Evolutionary conservation across 30 jellyfish, hydroid and myxozoan species (phyloP).

Genomic region (Cassiopea andromeda): DNA sequence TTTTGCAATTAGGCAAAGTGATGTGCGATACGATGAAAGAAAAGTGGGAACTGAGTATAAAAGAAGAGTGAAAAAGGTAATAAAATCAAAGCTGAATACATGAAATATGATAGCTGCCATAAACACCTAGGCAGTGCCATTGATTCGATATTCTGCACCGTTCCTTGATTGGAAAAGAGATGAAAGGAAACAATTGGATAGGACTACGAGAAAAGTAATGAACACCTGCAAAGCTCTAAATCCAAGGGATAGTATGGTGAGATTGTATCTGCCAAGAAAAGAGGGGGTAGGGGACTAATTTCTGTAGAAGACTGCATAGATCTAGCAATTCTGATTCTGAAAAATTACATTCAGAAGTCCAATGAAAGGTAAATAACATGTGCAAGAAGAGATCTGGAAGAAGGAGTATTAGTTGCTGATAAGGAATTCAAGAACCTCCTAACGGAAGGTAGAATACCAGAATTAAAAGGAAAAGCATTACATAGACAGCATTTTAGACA

Average conservation of each 20-base stretch:
- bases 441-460: not conserved
- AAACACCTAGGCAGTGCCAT: conserved; percentile 7
- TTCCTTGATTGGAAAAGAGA: conserved; percentile 8
- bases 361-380: not conserved
- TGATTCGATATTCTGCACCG: conserved; percentile 7
- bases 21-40: not conserved
- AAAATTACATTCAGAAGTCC: conserved; percentile 1
- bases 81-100: conserved; percentile 17
- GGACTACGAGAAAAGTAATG: not conserved
- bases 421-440: not conserved
- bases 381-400: not conserved
- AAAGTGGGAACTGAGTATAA: not conserved
- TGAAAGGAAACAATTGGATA: not conserved
- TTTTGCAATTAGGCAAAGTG: conserved; percentile 12
- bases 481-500: conserved; percentile 21
- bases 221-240: not conserved
- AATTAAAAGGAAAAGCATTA: conserved; percentile 7
- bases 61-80: conserved; percentile 1
- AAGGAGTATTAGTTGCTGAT: not conserved
- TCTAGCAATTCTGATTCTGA: conserved; percentile 1
- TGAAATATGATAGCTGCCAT: conserved; percentile 8
- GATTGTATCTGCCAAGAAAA: not conserved
- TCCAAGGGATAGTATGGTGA: conserved; percentile 2
- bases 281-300: conserved; percentile 35
- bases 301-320: conserved; percentile 35